These are phyloP conservation scores for Acleris emargana DNA, from an alignment of 2,888 invertebrate species.

Conservation along the genomic window DNA sequence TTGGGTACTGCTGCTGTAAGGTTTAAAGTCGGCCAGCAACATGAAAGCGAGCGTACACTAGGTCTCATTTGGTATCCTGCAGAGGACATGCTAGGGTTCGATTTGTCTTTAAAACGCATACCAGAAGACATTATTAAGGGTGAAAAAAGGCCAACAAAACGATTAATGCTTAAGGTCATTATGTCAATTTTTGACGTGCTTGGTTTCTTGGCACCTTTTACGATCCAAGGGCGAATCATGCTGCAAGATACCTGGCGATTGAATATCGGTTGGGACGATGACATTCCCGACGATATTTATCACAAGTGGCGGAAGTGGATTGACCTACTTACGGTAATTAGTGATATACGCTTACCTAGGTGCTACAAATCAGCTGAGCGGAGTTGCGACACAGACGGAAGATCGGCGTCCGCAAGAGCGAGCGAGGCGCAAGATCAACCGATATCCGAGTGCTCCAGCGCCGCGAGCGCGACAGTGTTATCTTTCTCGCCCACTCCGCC, in stretches of 20 bases:
- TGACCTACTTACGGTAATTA: constrained; percentile 20
- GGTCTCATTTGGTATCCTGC: constrained; percentile 44
- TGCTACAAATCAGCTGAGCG: neutral
- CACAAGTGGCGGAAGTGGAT: constrained; percentile 37
- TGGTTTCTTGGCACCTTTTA: constrained; percentile 14
- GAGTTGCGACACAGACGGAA: neutral
- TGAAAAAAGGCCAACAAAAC: constrained; percentile 3
- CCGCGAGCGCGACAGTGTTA: no score
- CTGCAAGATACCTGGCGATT: constrained; percentile 41
- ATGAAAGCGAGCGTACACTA: constrained; percentile 40
- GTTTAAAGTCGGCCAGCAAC: constrained; percentile 38
- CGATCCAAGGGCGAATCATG: constrained; percentile 41
- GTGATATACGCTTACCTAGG: neutral
- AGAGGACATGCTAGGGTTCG: no score
- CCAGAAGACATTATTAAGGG: constrained; percentile 36
- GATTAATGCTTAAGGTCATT: constrained; percentile 3
- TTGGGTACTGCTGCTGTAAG: constrained; percentile 36
- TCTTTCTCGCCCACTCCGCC: no score
- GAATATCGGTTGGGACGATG: constrained; percentile 40
- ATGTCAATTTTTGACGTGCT: constrained; percentile 11
- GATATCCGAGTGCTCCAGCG: no score
- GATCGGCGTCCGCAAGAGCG: neutral
- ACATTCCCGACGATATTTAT: constrained; percentile 21
- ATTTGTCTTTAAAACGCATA: constrained; percentile 40
- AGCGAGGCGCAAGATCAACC: neutral